Evolutionary conservation across 2,113 vertebrate species (phyloP), one percentile per base, ranked within the genome.

Genomic region (Notothenia coriiceps): DNA sequence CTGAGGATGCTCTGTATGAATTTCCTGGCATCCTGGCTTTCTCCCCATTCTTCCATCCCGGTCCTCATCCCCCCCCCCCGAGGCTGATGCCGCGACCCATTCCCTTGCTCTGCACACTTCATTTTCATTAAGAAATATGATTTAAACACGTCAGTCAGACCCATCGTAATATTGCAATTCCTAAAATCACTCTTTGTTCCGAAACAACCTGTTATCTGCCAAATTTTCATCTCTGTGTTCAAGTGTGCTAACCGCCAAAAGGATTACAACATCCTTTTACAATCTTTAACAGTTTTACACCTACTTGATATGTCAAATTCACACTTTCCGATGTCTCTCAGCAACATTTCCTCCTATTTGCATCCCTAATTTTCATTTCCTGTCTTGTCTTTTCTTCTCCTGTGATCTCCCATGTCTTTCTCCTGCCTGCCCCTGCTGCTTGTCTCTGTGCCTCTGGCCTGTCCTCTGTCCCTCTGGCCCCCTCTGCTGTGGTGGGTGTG

Each of bases 401-500:
- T 84, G 78, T 86, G 86, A 70, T 87, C 64, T 83, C 76, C 82
- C 57, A 68, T 80, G 88, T 92, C 83, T 87, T 88, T 79, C 82
- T 92, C 88, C 89, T 88, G 96, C 94, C 91, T 94, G 96, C 93
- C 93, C 94, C 94, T 95, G 92, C 93, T 93, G 95, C 93, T 94
- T 95, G 91, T 92, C 81, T 92, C 86, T 93, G 84, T 92, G 81
- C 92, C 84, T 86, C 86, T 89, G 89, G 86, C 86, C 82, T 91
- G 86, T 88, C 82, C 82, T 92, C 94, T 96, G 95, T 95, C 95
- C 83, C 80, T 92, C 94, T 96, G 95, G 95, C 94, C 81, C 95
- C 94, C 95, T 94, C 96, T 92, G 90, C 95, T 94, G 94, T 93
- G 94, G 91, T 95, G 92, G 90, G 92, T 90, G 93, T 94, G 89